Evolutionary conservation across 2,113 vertebrate species (phyloP).

Genomic region (Neopipo cinnamomea): DNA sequence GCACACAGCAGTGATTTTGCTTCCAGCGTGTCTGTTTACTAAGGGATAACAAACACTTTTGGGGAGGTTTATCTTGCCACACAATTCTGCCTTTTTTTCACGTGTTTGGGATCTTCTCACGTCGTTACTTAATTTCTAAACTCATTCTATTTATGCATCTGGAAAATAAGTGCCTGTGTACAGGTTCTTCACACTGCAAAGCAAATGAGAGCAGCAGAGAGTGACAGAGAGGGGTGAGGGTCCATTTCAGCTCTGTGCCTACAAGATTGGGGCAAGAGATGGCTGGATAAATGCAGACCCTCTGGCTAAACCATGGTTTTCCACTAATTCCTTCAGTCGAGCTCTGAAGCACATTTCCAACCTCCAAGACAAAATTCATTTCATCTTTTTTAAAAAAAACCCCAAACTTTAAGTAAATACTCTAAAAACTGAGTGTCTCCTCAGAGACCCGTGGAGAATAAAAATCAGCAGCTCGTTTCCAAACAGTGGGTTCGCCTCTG

Average conservation of each 20-base stretch:
- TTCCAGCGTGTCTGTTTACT: background rate
- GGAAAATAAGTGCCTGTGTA: background rate
- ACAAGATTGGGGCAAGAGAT: background rate
- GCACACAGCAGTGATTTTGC: constrained; percentile 18
- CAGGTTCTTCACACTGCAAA: background rate
- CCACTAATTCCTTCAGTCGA: background rate
- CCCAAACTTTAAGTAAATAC: background rate
- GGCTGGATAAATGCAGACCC: background rate
- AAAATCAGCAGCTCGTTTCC: background rate
- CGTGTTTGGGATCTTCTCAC: background rate
- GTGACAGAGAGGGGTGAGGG: background rate
- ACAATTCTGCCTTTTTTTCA: background rate
- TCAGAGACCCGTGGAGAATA: background rate
- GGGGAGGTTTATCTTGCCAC: background rate
- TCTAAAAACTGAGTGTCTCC: background rate
- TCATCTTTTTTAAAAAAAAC: background rate
- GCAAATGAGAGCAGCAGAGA: background rate
- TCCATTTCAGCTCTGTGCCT: background rate
- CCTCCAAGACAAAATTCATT: background rate
- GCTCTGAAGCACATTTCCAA: background rate
- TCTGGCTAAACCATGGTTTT: background rate
- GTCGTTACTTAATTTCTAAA: background rate
- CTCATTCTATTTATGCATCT: background rate
- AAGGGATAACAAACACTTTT: background rate
- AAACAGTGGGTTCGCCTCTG: background rate